Evolutionary conservation across 2,888 invertebrate genomes (phyloP).

Genomic region (Dicranocentrus wangi): DNA sequence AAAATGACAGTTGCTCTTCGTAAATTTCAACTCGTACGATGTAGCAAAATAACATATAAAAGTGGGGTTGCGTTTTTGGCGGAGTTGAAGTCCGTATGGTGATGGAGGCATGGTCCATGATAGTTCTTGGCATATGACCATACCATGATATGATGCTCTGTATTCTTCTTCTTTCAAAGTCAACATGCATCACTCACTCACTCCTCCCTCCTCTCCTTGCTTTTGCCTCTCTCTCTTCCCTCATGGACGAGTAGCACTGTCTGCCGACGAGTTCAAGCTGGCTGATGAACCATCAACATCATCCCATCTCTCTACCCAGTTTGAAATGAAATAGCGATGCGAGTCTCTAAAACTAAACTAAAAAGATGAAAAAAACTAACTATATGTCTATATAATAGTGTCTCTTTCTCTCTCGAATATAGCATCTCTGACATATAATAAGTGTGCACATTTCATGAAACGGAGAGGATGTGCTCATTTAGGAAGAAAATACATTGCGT

Average conservation of each 20-base stretch:
- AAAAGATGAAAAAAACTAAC: neutral
- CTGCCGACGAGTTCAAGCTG: no score
- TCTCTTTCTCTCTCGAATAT: no score
- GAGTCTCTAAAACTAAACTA: neutral
- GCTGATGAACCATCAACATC: constrained; percentile 32
- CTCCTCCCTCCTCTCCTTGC: neutral
- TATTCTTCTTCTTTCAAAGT: constrained; percentile 20
- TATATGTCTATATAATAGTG: neutral
- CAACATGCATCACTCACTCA: constrained; percentile 17
- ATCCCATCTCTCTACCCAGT: no score
- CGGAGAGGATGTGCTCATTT: no score
- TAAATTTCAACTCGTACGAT: constrained; percentile 49
- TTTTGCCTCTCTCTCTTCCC: neutral
- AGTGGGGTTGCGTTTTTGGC: no score
- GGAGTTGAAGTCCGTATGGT: no score
- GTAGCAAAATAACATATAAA: constrained; percentile 24
- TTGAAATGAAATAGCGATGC: no score
- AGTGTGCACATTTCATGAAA: no score
- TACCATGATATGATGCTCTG: neutral
- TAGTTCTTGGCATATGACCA: no score
- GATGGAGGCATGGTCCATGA: no score
- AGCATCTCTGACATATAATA: no score
- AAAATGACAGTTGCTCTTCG: constrained; percentile 57
- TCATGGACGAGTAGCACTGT: constrained; percentile 32
- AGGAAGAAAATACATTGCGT: neutral